Conservation (phyloP, 2,888 invertebrate species). For the Dicranocentrus wangi region DNA sequence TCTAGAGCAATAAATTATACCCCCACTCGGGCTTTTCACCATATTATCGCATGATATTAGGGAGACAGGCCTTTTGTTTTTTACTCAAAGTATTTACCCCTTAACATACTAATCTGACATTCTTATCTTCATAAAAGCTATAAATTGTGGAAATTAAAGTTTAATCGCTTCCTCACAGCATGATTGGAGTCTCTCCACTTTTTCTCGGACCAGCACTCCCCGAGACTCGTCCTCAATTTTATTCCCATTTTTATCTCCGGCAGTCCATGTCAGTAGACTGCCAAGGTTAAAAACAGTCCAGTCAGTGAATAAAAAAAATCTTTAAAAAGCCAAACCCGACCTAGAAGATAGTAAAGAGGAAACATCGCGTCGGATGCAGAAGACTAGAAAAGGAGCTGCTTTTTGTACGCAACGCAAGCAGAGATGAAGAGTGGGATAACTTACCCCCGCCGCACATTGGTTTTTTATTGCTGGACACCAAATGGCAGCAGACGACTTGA, state of each 20-base stretch:
- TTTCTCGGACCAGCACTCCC: slow-evolving; percentile 16
- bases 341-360: no score
- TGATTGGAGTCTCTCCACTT: slow-evolving; percentile 51
- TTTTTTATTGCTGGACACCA: no score
- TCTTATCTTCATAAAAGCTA: slow-evolving; percentile 60
- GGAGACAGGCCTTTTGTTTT: slow-evolving; percentile 53
- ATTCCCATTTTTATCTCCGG: not conserved
- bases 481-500: not conserved
- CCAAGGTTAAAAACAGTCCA: not conserved
- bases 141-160: slow-evolving; percentile 62
- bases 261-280: not conserved
- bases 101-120: slow-evolving; percentile 54
- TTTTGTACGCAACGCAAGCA: no score
- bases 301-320: no score
- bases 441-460: no score
- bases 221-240: not conserved
- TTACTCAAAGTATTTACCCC: slow-evolving; percentile 46
- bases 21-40: slow-evolving; percentile 48
- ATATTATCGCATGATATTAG: slow-evolving; percentile 55
- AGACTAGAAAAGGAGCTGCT: no score
- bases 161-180: slow-evolving; percentile 62
- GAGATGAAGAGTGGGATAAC: no score
- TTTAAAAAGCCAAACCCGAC: no score
- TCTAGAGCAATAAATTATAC: slow-evolving; percentile 54
- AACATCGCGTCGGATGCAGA: no score